Base-by-base conservation (phyloP, 1,140 invertebrate genomes). In the Chironomus tepperi region DNA sequence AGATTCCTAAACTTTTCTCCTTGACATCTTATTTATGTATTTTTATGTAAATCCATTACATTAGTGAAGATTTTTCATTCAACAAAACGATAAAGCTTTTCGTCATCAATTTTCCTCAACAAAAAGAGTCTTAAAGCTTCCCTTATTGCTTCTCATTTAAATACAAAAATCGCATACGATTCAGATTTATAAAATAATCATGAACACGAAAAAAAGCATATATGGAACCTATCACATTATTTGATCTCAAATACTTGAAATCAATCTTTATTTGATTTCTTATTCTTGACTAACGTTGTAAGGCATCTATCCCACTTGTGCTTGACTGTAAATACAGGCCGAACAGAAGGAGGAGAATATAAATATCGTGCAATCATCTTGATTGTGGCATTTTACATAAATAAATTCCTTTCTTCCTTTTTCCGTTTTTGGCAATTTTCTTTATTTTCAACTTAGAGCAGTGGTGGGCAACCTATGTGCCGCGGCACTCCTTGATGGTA, bases 191-290 rank as follows among this genome's bases (percentile, higher is more conserved):
- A 57, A 57, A 15, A 15, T n/a, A 15, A 10, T 47, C 43, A 47
- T 57, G 47, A 12, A 15, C 47, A 15, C n/a, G n/a, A 15, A 57
- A 15, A 15, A 47, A 47, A 47, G 15, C 43, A 47, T 9, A 15
- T n/a, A 57, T 34, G 24, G 24, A 34, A 34, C 24, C 24, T 57
- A 57, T 57, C 47, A 57, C 47, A 57, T 12, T n/a, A n/a, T 57
- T n/a, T n/a, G 9, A 57, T 57, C 47, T 57, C n/a, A n/a, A 34
- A 57, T 57, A 15, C 47, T 34, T n/a, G 47, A 57, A 57, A 57
- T 57, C 47, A 57, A 57, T 57, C 47, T 57, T 57, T 57, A 57
- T 57, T 57, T 57, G 47, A 57, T 57, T 57, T 57, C n/a, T 57
- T n/a, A 9, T 57, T 57, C 47, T 47, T 47, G 24, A 2, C 43